phyloP scores from a whole-genome alignment of 2,888 invertebrate genomes.

The Criorhina ranunculi region DNA sequence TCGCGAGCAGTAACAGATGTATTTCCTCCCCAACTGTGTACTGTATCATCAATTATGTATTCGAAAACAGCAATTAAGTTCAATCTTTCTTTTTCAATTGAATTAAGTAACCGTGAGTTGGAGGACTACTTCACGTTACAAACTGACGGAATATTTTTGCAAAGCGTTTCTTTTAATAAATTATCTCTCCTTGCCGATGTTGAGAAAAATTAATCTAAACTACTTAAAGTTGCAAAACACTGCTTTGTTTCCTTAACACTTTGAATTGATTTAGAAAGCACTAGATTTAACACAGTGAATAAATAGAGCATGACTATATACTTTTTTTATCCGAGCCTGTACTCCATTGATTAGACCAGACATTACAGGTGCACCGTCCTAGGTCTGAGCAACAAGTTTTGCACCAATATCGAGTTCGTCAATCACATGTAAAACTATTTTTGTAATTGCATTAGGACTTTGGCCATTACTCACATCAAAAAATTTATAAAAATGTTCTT shows the following conservation, averaged over 20 bases:
- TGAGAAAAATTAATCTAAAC: conserved; percentile 20
- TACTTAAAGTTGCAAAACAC: conserved; percentile 34
- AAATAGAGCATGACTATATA: conserved; percentile 34
- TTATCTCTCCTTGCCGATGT: conserved; percentile 37
- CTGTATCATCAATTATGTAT: conserved; percentile 17
- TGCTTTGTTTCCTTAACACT: conserved; percentile 41
- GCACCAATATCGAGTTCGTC: conserved; percentile 42
- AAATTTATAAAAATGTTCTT: conserved; percentile 37
- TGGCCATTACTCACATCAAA: conserved; percentile 30
- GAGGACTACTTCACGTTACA: conserved; percentile 46
- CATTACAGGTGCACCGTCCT: conserved; percentile 20
- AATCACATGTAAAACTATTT: conserved; percentile 42
- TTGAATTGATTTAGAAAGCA: conserved; percentile 49
- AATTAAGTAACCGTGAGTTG: conserved; percentile 33
- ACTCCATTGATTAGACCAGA: conserved; percentile 34
- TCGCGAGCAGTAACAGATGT: conserved; percentile 40
- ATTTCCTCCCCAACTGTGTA: conserved; percentile 44
- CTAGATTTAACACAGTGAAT: conserved; percentile 42
- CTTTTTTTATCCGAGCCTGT: conserved; percentile 51
- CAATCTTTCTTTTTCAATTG: conserved; percentile 48
- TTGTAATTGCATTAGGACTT: conserved; percentile 37
- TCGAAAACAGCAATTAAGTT: conserved; percentile 52
- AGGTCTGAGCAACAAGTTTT: conserved; percentile 49
- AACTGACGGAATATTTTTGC: conserved; percentile 46
- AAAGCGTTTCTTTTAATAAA: conserved; percentile 35